A percentile compares a stretch with the other conserved stretches of the same genome.
These are phyloP conservation scores for Morone chrysops DNA, from an alignment of 2,113 vertebrate genomes.

Conservation along the genomic window DNA sequence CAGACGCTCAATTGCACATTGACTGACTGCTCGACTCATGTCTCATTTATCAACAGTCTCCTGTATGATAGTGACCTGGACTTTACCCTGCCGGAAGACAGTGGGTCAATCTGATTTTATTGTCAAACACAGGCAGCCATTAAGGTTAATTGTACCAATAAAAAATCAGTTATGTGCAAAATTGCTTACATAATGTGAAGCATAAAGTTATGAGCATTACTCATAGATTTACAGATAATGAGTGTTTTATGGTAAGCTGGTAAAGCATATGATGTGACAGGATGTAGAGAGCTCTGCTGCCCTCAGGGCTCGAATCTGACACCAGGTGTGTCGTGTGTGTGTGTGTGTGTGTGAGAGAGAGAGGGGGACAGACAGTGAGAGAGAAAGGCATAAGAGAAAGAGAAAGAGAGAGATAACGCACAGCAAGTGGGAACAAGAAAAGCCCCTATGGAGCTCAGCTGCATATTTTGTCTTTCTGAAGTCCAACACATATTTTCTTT, in stretches of 20 bases:
- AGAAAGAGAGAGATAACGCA: conserved; percentile 1
- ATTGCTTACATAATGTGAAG: conserved; percentile 31
- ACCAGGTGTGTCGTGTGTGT: not conserved
- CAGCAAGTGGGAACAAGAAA: conserved; percentile 42
- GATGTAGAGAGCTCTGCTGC: too few relatives aligned
- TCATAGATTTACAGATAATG: conserved; percentile 47
- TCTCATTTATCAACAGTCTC: not conserved
- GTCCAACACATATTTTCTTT: not conserved
- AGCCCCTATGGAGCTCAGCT: not conserved
- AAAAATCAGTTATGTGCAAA: conserved; percentile 41
- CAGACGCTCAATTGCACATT: not conserved
- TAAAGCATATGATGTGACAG: not conserved
- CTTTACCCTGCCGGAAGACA: conserved; percentile 43
- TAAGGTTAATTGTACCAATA: conserved; percentile 39
- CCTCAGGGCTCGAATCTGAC: too few relatives aligned
- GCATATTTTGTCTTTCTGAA: conserved; percentile 13
- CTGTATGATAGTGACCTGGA: conserved; percentile 15
- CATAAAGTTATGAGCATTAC: conserved; percentile 57
- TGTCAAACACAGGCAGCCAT: conserved; percentile 36
- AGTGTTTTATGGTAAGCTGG: not conserved
- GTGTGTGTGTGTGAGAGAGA: conserved; percentile 8
- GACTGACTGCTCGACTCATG: not conserved
- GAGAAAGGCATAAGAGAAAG: not conserved
- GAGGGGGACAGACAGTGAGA: not conserved
- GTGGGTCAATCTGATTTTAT: conserved; percentile 40